Percentiles rank a stretch among this genome's conserved stretches.
Evolutionary conservation across 2,797 vertebrate genomes (phyloP).

Genomic region (Gymnothorax reevesii): DNA sequence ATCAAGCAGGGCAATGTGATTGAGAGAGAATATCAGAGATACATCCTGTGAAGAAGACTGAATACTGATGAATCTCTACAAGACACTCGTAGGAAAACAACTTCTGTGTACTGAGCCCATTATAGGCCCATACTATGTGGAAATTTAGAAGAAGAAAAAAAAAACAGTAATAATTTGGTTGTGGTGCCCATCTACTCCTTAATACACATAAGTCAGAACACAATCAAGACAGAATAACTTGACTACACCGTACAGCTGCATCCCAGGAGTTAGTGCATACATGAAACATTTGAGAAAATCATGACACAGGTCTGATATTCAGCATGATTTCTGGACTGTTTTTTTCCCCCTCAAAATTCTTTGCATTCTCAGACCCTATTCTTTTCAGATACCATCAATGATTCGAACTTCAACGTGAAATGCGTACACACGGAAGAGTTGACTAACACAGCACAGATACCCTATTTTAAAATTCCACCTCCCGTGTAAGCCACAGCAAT

Average conservation of each 20-base stretch:
- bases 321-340: no score
- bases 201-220: conserved; percentile 51
- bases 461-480: neutral
- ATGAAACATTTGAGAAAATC: no score
- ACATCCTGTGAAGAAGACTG: neutral
- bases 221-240: neutral
- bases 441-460: neutral
- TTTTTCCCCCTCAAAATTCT: no score
- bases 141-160: neutral
- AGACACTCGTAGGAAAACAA: conserved; percentile 66
- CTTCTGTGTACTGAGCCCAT: conserved; percentile 46
- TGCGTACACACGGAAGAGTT: neutral
- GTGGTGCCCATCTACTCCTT: conserved; percentile 32
- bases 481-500: neutral
- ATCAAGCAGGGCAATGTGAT: neutral
- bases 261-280: no score
- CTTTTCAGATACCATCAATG: no score
- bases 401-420: no score
- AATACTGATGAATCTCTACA: conserved; percentile 64
- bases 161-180: neutral
- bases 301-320: no score
- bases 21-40: neutral
- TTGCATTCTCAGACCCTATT: no score
- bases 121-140: conserved; percentile 60
- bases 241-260: no score